Base-by-base conservation (phyloP, 1,140 invertebrate genomes). In the Drosophila nigromelanica region DNA sequence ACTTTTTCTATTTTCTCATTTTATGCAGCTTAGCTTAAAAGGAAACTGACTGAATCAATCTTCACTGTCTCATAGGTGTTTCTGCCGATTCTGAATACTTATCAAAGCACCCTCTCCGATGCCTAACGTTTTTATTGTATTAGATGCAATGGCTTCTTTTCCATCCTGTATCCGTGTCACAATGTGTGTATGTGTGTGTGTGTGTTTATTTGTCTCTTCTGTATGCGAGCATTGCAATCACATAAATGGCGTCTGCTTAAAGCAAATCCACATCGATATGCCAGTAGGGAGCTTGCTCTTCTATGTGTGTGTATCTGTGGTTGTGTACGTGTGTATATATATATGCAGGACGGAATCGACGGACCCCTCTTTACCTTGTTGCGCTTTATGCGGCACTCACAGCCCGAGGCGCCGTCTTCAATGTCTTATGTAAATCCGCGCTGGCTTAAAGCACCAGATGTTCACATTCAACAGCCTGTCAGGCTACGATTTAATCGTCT, bases 401-500 rank as follows among this genome's bases (percentile, higher is more conserved):
- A 45, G 12, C 48, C 47, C 39, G 47, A 6, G 48, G 11, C 66
- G 48, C 15, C 51, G 33, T 30, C 68, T 43, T 35, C 37, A 6
- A 48, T 56, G 55, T 64, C 63, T 73, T 73, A 73, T 73, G 66
- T 51, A 73, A 73, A 73, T 73, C 54, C 54, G 64, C 3, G 40
- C 27, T 48, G 51, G 66, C 42, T 62, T 69, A 43, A 56, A 62
- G 58, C 39, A 58, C 56, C 71, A 62, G 59, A 58, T 73, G 66
- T 11, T 50, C 50, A 24, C 58, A 37, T 62, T 73, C 37, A 59
- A 72, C 45, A 52, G 62, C 27, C 52, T 72, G 52, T 43, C 62
- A 18, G 15, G 45, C 27, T 27, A 27, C 59, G 40, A 42, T 37
- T 60, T 55, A 6, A 18, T 48, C 33, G 37, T 5, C 18, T 5